phyloP scores from a whole-genome alignment of 2,113 vertebrate species.

The Anhinga anhinga region DNA sequence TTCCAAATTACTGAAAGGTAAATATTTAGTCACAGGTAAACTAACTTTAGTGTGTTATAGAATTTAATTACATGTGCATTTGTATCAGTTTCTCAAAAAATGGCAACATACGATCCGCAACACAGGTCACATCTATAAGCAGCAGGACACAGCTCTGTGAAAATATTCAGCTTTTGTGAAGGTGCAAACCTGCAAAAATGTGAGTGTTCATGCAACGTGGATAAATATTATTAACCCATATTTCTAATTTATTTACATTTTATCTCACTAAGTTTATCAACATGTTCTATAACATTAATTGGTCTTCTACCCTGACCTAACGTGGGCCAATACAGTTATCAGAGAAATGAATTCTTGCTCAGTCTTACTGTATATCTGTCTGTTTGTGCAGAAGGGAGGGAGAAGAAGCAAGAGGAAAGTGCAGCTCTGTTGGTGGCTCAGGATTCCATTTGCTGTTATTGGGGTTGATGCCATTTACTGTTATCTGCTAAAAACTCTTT shows the following conservation, averaged over 20 bases:
- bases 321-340: not conserved
- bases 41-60: not conserved
- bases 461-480: not conserved
- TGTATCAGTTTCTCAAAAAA: not conserved
- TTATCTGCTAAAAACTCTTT: not conserved
- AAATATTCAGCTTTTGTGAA: not conserved
- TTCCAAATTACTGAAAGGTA: not conserved
- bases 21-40: not conserved
- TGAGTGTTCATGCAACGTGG: not conserved
- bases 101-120: fast-evolving
- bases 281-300: fast-evolving
- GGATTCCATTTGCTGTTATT: not conserved
- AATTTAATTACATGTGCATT: not conserved
- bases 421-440: not conserved
- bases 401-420: not conserved
- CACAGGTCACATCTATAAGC: not conserved
- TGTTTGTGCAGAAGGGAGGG: not conserved
- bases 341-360: not conserved
- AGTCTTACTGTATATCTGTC: not conserved
- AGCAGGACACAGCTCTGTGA: not conserved
- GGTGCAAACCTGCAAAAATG: not conserved
- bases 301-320: not conserved
- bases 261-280: not conserved
- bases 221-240: not conserved
- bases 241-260: not conserved